Evolutionary conservation across 2,797 vertebrate species (phyloP), one percentile per base, ranked within the genome.

Genomic region (Dipus sagitta): DNA sequence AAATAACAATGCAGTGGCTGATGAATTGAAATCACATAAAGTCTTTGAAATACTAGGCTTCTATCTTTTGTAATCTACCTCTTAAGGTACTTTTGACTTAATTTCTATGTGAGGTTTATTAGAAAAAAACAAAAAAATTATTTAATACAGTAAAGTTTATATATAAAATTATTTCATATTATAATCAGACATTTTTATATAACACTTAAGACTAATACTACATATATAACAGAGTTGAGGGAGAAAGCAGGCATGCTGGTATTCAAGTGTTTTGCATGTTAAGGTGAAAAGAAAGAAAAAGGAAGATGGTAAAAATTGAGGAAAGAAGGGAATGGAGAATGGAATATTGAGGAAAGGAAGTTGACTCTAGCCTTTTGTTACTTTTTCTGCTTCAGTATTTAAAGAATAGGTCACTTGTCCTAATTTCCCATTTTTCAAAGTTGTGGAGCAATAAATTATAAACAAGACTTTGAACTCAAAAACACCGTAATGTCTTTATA

Each of bases 401-500:
- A 93, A 75, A 93, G 65, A 93, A 64, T 58, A 75, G 2, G 3
- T 91, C 70, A 71, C 38, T 80, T 91, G 30, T 77, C 77, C 67
- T 83, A 21, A 74, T 87, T 91, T 93, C 58, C 58, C 32, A 62
- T 92, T 58, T 71, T 78, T 87, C 74, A 77, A 65, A 89, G 52
- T 92, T 96, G 32, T 21, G 92, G 52, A 84, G 23, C 74, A 96
- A 4, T 20, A 81, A 58, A 76, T 77, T 90, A 58, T 0, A 88
- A 92, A 91, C 23, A 88, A 72, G 34, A 18, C 13, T 65, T 47
- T 47, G 13, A 93, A 78, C 75, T 97, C 67, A 95, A 21, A 83
- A 95, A 75, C 38, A 86, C 60, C 30, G 74, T 94, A 78, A 71
- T 90, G 70, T 92, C 94, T 94, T 86, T 76, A 58, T 23, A 81